A percentile compares a stretch with the other conserved stretches of the same genome.
These are phyloP conservation scores for Ochotona princeps DNA, from an alignment of 2,113 vertebrate species.

Conservation along the genomic window DNA sequence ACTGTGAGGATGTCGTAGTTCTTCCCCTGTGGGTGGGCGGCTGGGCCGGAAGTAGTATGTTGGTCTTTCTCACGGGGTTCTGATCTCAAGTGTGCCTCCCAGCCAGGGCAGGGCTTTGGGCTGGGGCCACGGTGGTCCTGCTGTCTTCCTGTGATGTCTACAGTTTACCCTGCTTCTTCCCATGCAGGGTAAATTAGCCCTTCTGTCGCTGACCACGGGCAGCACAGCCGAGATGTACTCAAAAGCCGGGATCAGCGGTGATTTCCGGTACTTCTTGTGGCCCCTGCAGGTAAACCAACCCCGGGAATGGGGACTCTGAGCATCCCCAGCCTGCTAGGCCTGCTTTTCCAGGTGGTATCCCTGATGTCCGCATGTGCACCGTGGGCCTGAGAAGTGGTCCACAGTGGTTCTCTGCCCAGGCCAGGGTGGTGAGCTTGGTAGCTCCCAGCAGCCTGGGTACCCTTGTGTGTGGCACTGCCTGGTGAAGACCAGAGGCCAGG, in stretches of 20 bases:
- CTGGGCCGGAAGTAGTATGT: neutral
- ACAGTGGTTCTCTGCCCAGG: neutral
- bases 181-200: slow-evolving; percentile 82
- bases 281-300: slow-evolving; percentile 85
- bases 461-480: neutral
- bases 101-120: accelerated
- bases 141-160: no score
- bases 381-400: no score
- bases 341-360: no score
- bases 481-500: no score
- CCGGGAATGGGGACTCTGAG: neutral
- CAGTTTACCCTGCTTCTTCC: neutral
- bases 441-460: neutral
- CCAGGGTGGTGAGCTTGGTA: neutral
- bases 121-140: neutral
- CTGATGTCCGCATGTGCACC: accelerated
- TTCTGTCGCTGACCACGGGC: slow-evolving; percentile 87
- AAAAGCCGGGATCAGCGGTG: slow-evolving; percentile 62
- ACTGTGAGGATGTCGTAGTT: accelerated
- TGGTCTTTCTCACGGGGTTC: no score
- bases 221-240: slow-evolving; percentile 70
- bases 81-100: neutral
- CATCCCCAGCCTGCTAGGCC: neutral
- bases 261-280: slow-evolving; percentile 86
- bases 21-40: neutral